Conservation (phyloP, 1,140 invertebrate species). For the Formica exsecta region DNA sequence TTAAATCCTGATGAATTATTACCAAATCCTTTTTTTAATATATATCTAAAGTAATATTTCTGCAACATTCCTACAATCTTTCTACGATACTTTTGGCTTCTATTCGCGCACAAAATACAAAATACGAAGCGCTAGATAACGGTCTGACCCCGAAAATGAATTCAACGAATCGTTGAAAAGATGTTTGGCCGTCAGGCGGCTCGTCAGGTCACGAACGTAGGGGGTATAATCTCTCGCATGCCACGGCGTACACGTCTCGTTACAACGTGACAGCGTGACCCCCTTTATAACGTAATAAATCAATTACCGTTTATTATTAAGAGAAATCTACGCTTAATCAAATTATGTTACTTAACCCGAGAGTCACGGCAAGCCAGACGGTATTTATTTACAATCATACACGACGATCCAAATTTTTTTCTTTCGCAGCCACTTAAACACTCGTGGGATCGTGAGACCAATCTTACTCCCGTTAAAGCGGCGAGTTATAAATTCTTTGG, state of each 20-base stretch:
- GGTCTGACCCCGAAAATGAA: neutral
- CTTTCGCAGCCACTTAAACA: conserved; percentile 7
- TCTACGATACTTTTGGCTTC: neutral
- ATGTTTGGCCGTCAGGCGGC: neutral
- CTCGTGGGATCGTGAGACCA: conserved; percentile 27
- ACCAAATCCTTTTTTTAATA: too few relatives aligned
- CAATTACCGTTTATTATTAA: conserved; percentile 82
- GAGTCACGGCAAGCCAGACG: conserved; percentile 65
- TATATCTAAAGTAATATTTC: neutral
- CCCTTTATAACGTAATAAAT: conserved; percentile 78
- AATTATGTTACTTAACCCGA: conserved; percentile 81
- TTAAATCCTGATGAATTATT: too few relatives aligned
- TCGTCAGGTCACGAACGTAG: neutral
- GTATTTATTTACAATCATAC: conserved; percentile 33
- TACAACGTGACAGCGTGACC: conserved; percentile 62
- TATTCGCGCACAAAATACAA: neutral
- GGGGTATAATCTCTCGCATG: conserved; percentile 65
- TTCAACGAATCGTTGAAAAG: neutral
- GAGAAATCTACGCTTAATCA: conserved; percentile 82
- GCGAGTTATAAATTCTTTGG: neutral
- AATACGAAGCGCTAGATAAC: neutral
- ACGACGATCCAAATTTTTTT: conserved; percentile 14
- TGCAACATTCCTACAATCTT: neutral
- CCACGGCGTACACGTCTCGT: conserved; percentile 69
- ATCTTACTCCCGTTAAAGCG: neutral